These are phyloP conservation scores for Cyclargus thomasi DNA, from an alignment of 1,140 invertebrate species.

Conservation along the genomic window DNA sequence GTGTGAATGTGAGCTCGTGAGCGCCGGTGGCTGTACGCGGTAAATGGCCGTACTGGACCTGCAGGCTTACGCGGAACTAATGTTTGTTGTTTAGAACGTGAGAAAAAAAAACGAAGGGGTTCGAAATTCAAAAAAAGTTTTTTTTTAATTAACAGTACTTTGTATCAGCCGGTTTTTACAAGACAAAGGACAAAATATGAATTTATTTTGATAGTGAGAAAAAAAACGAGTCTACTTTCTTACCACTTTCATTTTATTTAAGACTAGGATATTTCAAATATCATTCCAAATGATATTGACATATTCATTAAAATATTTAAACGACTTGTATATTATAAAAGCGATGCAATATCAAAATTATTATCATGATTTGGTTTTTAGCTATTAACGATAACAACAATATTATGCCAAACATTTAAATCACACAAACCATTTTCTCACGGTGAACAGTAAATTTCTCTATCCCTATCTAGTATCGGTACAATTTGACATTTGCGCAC, in stretches of 20 bases:
- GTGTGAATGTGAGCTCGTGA: constrained; percentile 37
- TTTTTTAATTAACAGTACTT: not conserved
- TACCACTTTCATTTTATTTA: no score
- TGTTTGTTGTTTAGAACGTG: not conserved
- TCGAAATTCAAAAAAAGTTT: not conserved
- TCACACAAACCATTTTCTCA: not conserved
- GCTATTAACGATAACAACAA: not conserved
- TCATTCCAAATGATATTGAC: not conserved
- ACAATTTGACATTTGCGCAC: constrained; percentile 37
- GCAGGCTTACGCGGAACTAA: constrained; percentile 38
- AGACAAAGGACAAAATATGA: no score
- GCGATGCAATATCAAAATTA: not conserved
- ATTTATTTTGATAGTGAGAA: no score
- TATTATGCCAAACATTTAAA: not conserved
- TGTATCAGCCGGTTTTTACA: no score
- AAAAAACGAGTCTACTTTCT: no score
- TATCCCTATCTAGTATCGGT: constrained; percentile 1
- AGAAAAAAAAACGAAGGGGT: not conserved
- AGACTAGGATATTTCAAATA: no score
- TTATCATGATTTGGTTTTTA: not conserved
- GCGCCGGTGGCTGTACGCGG: constrained; percentile 43
- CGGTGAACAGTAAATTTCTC: constrained; percentile 8
- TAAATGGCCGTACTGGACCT: constrained; percentile 41
- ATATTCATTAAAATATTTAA: not conserved
- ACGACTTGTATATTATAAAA: not conserved